Percentiles rank a stretch among this genome's conserved stretches.
These are phyloP conservation scores for Poicephalus gulielmi DNA, from an alignment of 2,113 vertebrate genomes.

Conservation along the genomic window DNA sequence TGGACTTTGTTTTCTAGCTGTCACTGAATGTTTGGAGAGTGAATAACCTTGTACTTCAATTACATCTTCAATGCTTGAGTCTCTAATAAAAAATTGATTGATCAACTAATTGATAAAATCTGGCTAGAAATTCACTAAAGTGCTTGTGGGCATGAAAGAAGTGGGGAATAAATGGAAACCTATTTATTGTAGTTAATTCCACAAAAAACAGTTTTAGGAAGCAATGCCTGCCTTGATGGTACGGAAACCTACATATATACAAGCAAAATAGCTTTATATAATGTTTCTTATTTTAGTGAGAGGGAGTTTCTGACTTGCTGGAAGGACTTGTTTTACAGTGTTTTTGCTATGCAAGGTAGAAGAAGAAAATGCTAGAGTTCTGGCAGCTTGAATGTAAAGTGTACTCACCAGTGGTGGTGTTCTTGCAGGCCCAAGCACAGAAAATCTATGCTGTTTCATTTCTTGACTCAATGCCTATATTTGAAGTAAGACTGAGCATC, in stretches of 20 bases:
- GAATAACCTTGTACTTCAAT: constrained; percentile 6
- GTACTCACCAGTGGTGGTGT: background rate
- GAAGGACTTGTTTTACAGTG: background rate
- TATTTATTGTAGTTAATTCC: background rate
- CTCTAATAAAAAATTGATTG: background rate
- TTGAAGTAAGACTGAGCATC: background rate
- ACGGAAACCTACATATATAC: background rate
- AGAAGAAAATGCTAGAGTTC: background rate
- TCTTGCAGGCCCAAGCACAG: background rate
- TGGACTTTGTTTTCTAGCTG: background rate
- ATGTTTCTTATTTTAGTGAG: background rate
- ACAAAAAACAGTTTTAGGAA: background rate
- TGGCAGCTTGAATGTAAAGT: background rate
- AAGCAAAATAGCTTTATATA: background rate
- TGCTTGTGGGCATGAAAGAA: background rate
- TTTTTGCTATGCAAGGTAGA: background rate
- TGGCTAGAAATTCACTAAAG: background rate
- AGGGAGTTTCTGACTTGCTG: background rate
- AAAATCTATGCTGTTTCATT: background rate
- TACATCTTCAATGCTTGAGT: background rate
- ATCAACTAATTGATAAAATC: constrained; percentile 22
- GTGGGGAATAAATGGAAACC: background rate
- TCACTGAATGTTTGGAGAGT: background rate
- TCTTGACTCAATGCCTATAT: background rate
- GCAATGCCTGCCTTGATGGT: background rate